A percentile compares a stretch with the other conserved stretches of the same genome.
These are phyloP conservation scores for Calliopsis andreniformis DNA, from an alignment of 1,140 invertebrate genomes.

Conservation along the genomic window DNA sequence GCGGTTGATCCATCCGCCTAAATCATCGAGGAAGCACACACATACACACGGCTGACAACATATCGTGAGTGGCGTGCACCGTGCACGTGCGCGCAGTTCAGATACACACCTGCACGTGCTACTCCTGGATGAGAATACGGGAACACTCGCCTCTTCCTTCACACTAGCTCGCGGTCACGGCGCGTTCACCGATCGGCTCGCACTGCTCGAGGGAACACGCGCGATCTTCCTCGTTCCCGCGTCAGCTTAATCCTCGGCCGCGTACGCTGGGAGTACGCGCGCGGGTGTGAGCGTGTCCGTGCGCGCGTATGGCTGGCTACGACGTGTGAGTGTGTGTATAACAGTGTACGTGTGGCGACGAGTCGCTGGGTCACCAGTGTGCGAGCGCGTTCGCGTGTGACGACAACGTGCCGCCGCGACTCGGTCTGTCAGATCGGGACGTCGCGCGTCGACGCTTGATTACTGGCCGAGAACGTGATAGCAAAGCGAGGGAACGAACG, in stretches of 20 bases:
- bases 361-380: neutral
- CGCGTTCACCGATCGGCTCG: neutral
- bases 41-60: neutral
- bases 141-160: neutral
- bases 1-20: neutral
- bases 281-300: neutral
- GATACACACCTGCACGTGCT: conserved; percentile 65
- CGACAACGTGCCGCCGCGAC: conserved; percentile 38
- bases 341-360: neutral
- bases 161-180: neutral
- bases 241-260: neutral
- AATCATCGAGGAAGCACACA: conserved; percentile 10
- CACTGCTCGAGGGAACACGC: conserved; percentile 24
- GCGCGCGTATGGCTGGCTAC: neutral
- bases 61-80: conserved; percentile 14
- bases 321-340: conserved; percentile 1
- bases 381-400: neutral
- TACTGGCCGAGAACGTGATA: conserved; percentile 54
- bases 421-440: conserved; percentile 19
- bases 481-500: conserved; percentile 45
- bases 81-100: conserved; percentile 46
- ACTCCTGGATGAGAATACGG: conserved; percentile 40
- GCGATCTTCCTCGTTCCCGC: conserved; percentile 23
- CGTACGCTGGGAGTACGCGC: conserved; percentile 6
- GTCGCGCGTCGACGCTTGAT: conserved; percentile 46